Evolutionary conservation across 64 coral and sea anemone genomes (phyloP), one percentile per base, ranked within the genome.

Genomic region (Acropora tenuis): DNA sequence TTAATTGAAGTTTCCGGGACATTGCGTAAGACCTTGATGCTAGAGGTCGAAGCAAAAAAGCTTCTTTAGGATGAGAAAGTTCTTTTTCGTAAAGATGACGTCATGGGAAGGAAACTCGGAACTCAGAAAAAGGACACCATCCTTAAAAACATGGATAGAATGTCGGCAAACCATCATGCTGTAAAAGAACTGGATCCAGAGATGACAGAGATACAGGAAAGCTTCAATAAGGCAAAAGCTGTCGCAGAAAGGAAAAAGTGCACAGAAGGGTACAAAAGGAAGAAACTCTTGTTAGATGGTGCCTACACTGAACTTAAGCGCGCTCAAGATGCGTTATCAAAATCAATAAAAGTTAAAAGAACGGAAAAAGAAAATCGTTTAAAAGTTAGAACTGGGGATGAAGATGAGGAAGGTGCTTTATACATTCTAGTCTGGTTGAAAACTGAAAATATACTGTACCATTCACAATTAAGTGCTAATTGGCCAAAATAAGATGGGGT

Each of bases 1-100:
- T 45, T 90, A 59, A 90, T 90, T n/a, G 88, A 90, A 44, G 88
- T 90, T 13, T 79, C 76, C 40, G 80, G 88, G 88, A 80, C 88
- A 18, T 40, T 90, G 50, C 58, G 76, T 46, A 80, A 90, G 76
- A 79, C 88, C 17, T 63, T 55, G 5, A n/a, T 80, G 43, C 58
- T 90, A 18, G 89, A 82, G 18, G 50, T 48, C 43, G 78, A 74
- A 42, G 78, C 46, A 7, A 80, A 41, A 41, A 74, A 81, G 15
- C 10, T 90, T 47, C 76, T 72, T 1, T 8, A 83, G 5, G 78
- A 90, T 1, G 78, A 90, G 16, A 71, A 69, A 69, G 79, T 82
- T 45, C 44, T 90, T n/a, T 67, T 73, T 10, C 46, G 41, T 50
- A 80, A 73, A 16, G 66, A 72, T n/a, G 89, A 87, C 7, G 46